A percentile compares a stretch with the other conserved stretches of the same genome.
phyloP scores from a whole-genome alignment of 2,797 vertebrate species.

The Dallia pectoralis region DNA sequence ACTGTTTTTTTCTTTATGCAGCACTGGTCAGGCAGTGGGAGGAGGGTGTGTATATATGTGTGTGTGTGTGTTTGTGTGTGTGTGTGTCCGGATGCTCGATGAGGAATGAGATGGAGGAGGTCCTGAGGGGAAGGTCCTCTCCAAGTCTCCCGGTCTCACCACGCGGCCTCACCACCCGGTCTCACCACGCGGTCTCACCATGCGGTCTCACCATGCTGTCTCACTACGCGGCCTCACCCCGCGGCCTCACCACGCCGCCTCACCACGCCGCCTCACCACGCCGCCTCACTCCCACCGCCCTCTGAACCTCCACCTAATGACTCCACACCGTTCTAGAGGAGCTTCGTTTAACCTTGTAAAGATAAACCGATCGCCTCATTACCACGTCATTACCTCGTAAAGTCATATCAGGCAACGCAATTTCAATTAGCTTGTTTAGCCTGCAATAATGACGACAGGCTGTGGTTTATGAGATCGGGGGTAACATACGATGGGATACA shows the following conservation, averaged over 20 bases:
- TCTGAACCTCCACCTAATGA: constrained; percentile 74
- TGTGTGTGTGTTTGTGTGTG: background rate
- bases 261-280: too few species aligned
- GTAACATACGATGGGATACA: constrained; percentile 39
- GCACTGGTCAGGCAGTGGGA: constrained; percentile 52
- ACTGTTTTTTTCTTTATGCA: constrained; percentile 66
- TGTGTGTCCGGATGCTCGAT: background rate
- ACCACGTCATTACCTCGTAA: constrained; percentile 56
- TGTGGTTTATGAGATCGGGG: constrained; percentile 52
- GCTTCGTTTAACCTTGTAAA: constrained; percentile 75
- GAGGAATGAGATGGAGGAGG: constrained; percentile 42
- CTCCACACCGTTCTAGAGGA: constrained; percentile 63
- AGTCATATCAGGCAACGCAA: constrained; percentile 57
- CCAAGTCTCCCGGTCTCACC: constrained; percentile 65
- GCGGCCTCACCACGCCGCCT: too few species aligned
- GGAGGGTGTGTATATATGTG: constrained; percentile 11
- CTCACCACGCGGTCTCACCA: too few species aligned
- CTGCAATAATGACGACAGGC: constrained; percentile 53
- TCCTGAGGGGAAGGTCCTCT: constrained; percentile 51
- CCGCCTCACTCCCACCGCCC: constrained; percentile 70
- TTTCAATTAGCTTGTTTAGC: constrained; percentile 65
- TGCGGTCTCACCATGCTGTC: too few species aligned
- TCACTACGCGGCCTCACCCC: too few species aligned
- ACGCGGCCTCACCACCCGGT: too few species aligned
- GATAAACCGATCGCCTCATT: constrained; percentile 68